A percentile compares a stretch with the other conserved stretches of the same genome.
These are phyloP conservation scores for Zosterops pallidus DNA, from an alignment of 2,113 vertebrate genomes.

Conservation along the genomic window DNA sequence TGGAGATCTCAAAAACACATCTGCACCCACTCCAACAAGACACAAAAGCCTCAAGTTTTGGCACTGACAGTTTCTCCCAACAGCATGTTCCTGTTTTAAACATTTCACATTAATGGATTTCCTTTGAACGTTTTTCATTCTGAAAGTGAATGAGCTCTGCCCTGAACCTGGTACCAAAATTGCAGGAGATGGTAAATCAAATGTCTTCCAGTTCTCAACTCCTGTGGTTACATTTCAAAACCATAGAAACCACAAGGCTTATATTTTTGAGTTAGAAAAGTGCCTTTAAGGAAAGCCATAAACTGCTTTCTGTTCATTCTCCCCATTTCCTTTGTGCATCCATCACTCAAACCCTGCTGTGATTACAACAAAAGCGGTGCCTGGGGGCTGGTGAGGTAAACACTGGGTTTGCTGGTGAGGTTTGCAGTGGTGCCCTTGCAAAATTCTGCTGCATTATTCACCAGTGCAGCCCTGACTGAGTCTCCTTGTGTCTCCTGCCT, in stretches of 20 bases:
- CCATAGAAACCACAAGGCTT: conserved; percentile 51
- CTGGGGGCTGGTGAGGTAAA: neutral
- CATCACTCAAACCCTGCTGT: neutral
- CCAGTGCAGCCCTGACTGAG: neutral
- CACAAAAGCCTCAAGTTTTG: neutral
- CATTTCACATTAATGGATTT: neutral
- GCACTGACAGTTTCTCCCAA: neutral
- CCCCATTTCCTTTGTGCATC: neutral
- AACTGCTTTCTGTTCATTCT: conserved; percentile 25
- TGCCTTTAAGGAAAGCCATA: conserved; percentile 47
- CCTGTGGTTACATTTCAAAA: conserved; percentile 57
- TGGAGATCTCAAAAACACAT: neutral
- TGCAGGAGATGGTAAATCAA: conserved; percentile 29
- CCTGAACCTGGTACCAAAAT: neutral
- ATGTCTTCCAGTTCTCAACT: conserved; percentile 19
- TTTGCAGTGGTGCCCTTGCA: neutral
- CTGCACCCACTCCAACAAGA: neutral
- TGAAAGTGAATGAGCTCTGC: neutral
- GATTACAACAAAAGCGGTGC: neutral
- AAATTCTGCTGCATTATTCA: neutral
- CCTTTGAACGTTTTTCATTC: neutral
- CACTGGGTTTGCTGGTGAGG: neutral
- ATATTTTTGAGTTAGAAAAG: conserved; percentile 34
- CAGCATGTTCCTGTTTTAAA: neutral
- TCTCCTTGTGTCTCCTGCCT: neutral